Conservation (phyloP, 2,888 invertebrate species). For the Tetanocera ferruginea region DNA sequence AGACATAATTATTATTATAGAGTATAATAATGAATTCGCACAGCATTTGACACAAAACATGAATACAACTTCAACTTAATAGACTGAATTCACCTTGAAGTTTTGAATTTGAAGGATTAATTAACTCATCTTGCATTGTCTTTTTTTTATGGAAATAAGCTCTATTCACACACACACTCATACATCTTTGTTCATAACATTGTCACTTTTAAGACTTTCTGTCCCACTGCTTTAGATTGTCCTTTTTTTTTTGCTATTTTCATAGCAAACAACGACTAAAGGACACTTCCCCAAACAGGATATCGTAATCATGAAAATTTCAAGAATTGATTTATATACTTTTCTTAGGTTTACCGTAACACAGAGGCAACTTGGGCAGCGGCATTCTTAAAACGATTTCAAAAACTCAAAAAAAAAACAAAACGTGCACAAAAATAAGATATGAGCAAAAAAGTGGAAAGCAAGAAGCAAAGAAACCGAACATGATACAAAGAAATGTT, state of each 20-base stretch:
- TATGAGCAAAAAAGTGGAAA: neutral
- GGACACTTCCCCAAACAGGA: conserved; percentile 38
- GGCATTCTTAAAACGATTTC: neutral
- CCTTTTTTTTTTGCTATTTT: conserved; percentile 18
- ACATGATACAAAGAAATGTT: conserved; percentile 41
- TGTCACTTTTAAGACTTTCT: too few relatives aligned
- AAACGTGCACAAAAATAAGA: neutral
- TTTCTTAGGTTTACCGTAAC: conserved; percentile 28
- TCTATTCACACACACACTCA: too few relatives aligned
- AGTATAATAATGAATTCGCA: too few relatives aligned
- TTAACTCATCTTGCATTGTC: too few relatives aligned
- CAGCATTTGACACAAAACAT: too few relatives aligned
- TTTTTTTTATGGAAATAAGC: too few relatives aligned
- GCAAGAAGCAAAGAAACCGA: conserved; percentile 40
- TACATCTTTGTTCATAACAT: too few relatives aligned
- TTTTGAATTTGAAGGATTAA: too few relatives aligned
- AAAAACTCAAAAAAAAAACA: neutral
- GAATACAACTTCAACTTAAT: too few relatives aligned
- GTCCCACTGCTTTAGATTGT: neutral
- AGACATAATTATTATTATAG: too few relatives aligned
- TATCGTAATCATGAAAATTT: conserved; percentile 43
- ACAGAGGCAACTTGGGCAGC: neutral
- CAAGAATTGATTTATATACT: conserved; percentile 45
- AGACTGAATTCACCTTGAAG: too few relatives aligned
- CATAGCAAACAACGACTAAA: conserved; percentile 14